Percentiles rank a stretch among this genome's conserved stretches.
phyloP scores from a whole-genome alignment of 1,140 invertebrate genomes.

The Halesus radiatus region DNA sequence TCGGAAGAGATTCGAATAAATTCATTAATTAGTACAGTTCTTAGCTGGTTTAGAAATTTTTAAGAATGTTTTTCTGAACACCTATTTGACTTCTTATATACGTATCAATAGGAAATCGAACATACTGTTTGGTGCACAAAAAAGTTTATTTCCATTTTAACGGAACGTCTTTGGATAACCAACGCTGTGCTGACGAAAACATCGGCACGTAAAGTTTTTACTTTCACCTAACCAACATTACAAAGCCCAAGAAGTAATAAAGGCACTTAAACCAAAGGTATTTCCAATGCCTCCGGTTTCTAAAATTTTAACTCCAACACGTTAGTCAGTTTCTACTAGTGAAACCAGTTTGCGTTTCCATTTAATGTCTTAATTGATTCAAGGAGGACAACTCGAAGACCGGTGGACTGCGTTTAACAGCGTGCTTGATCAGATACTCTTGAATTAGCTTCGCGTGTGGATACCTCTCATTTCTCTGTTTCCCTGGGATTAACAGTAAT shows the following conservation, averaged over 20 bases:
- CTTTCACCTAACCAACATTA: conserved; percentile 52
- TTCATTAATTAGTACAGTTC: too few species aligned
- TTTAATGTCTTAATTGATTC: conserved; percentile 2
- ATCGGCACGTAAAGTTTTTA: conserved; percentile 54
- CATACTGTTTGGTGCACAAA: too few species aligned
- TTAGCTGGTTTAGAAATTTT: too few species aligned
- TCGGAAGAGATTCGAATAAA: too few species aligned
- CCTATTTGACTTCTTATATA: too few species aligned
- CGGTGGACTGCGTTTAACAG: conserved; percentile 11
- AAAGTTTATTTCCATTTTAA: not conserved
- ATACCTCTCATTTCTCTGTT: conserved; percentile 9
- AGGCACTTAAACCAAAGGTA: conserved; percentile 20
- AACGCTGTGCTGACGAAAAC: conserved; percentile 28
- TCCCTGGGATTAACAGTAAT: conserved; percentile 8
- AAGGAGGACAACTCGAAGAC: conserved; percentile 8
- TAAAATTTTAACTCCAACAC: not conserved
- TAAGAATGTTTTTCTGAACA: too few species aligned
- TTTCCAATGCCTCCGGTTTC: not conserved
- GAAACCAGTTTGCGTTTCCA: not conserved
- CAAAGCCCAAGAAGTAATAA: not conserved
- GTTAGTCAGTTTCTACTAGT: not conserved
- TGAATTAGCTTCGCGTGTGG: conserved; percentile 24
- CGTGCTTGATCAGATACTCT: conserved; percentile 27
- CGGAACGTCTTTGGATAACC: conserved; percentile 13
- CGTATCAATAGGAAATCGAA: too few species aligned